Percentiles rank a stretch among this genome's conserved stretches.
These are phyloP conservation scores for Platorchestia sp. DNA, from an alignment of 1,140 invertebrate genomes.

Conservation along the genomic window DNA sequence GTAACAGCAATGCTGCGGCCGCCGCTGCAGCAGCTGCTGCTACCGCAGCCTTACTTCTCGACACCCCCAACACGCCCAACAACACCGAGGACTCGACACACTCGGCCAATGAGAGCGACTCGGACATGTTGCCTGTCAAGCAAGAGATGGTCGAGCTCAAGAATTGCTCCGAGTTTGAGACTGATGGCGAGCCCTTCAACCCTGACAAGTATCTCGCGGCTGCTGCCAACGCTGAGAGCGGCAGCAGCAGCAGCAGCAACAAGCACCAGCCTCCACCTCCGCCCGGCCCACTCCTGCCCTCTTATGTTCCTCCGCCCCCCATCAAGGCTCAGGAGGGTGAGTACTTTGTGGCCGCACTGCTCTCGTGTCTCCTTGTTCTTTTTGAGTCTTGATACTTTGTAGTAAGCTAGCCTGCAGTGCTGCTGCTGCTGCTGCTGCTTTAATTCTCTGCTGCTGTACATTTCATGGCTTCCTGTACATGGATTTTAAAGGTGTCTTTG, in stretches of 20 bases:
- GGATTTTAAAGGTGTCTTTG: not conserved
- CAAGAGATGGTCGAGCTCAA: constrained; percentile 68
- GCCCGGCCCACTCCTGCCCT: constrained; percentile 66
- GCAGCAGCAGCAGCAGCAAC: constrained; percentile 52
- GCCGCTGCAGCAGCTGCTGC: not conserved
- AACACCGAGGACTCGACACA: constrained; percentile 66
- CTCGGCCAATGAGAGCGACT: constrained; percentile 74
- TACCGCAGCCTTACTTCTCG: not conserved
- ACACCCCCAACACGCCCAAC: constrained; percentile 64
- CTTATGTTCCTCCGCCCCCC: constrained; percentile 67
- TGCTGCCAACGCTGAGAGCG: constrained; percentile 60
- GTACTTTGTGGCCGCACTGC: constrained; percentile 38
- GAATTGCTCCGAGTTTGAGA: constrained; percentile 61
- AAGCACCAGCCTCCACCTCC: constrained; percentile 59
- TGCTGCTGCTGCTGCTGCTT: not conserved
- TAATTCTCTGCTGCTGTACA: not conserved
- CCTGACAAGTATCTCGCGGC: constrained; percentile 66
- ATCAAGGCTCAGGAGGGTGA: constrained; percentile 68
- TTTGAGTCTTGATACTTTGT: no score
- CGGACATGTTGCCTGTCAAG: constrained; percentile 69
- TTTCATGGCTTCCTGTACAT: not conserved
- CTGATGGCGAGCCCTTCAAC: constrained; percentile 64
- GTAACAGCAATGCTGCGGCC: not conserved
- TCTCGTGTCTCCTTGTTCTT: no score
- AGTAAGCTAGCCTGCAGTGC: not conserved